Base-by-base conservation (phyloP, 2,113 vertebrate species). In the Machaerirhynchus nigripectus region DNA sequence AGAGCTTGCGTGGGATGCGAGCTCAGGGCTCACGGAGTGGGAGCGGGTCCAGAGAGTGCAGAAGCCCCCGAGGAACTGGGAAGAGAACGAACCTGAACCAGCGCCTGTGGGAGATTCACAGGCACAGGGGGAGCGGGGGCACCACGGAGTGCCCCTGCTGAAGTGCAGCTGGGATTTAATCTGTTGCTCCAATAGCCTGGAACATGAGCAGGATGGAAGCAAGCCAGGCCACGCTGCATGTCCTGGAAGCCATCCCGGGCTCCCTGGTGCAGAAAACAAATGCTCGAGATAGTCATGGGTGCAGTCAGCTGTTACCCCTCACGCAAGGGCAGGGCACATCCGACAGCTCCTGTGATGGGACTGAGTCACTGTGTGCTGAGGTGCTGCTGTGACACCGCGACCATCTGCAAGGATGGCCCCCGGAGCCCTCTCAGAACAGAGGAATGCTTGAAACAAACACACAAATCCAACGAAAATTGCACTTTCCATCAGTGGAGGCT, bases 61-160 rank as follows among this genome's bases (percentile, higher is more conserved):
- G 47, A 13, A 39, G 19, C 30, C 46, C 22, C n/a, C 24, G 74
- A 39, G 28, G 20, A 40, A 6, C 3, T 17, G 64, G 28, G 33
- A 39, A 20, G 47, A 13, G 40, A 40, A 40, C 0, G 6, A 47
- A 46, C 3, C 4, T 28, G 71, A 42, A 17, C 31, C 52, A 21
- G 2, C 0, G 22, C 6, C 44, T 18, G 4, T 7, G 52, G 53
- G 73, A 60, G 53, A 52, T 5, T 5, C 37, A 31, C 17, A 44
- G 84, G 73, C 71, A 37, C 53, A 27, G 46, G 33, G 21, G 46
- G 39, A 60, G 28, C 4, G 8, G 1, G 46, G 39, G 46, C 23
- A 46, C 23, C 47, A 10, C 13, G 0, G 55, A 15, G 39, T 5
- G 55, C 47, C 53, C 10, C 64, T 28, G 55, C 73, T 11, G 47